Evolutionary conservation across 2,888 invertebrate genomes (phyloP).

Genomic region (Silvanus unidentatus): DNA sequence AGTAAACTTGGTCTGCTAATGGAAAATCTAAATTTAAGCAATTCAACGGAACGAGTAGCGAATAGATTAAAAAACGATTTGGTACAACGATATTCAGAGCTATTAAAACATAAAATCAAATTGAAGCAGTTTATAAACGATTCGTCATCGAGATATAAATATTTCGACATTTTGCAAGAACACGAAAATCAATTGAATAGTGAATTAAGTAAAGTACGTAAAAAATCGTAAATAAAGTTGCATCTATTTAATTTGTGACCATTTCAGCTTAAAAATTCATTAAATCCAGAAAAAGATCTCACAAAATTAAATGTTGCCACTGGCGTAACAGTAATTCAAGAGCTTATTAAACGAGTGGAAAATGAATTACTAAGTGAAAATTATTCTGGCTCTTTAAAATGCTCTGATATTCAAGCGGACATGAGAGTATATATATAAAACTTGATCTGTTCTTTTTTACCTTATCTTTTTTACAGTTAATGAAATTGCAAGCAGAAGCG

Average conservation of each 20-base stretch:
- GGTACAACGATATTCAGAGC: background rate
- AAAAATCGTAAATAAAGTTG: too few relatives aligned
- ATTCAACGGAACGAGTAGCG: slow-evolving; percentile 13
- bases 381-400: background rate
- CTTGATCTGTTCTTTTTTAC: background rate
- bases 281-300: slow-evolving; percentile 22
- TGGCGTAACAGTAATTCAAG: slow-evolving; percentile 35
- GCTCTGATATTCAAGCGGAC: background rate
- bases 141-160: too few relatives aligned
- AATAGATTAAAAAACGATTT: background rate
- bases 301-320: slow-evolving; percentile 34
- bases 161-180: too few relatives aligned
- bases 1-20: slow-evolving; percentile 23
- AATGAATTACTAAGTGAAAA: slow-evolving; percentile 23
- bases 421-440: background rate
- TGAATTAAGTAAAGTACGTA: slow-evolving; percentile 3
- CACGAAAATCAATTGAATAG: background rate
- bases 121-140: background rate
- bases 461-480: slow-evolving; percentile 24
- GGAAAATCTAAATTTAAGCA: slow-evolving; percentile 20
- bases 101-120: slow-evolving; percentile 1
- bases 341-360: slow-evolving; percentile 36
- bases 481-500: slow-evolving; percentile 34
- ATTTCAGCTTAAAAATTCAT: slow-evolving; percentile 19
- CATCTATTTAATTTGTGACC: slow-evolving; percentile 8